Percentiles rank a stretch among this genome's conserved stretches.
These are phyloP conservation scores for Crocodylus rhombifer DNA, from an alignment of 2,797 vertebrate species.

Conservation along the genomic window DNA sequence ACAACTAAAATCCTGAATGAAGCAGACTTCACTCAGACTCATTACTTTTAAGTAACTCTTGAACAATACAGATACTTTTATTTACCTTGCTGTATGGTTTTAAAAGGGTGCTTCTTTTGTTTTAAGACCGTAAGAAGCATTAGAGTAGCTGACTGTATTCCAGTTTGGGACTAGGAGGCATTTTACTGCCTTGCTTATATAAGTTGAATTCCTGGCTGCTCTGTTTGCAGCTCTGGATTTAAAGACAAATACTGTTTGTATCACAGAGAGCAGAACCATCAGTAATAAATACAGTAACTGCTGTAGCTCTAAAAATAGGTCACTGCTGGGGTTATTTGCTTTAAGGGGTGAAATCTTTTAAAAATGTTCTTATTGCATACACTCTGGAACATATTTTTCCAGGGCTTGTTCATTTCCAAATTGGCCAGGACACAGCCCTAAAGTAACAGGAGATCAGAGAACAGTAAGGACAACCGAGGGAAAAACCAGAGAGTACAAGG, in stretches of 20 bases:
- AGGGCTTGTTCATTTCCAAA: conserved; percentile 6
- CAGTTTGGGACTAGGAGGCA: not conserved
- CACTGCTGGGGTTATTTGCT: conserved; percentile 11
- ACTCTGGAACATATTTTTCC: conserved; percentile 1
- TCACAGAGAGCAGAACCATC: not conserved
- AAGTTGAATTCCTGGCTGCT: not conserved
- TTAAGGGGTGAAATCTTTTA: conserved; percentile 1
- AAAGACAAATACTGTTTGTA: not conserved
- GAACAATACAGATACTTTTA: not conserved
- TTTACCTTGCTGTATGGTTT: not conserved
- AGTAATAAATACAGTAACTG: not conserved
- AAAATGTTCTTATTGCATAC: not conserved
- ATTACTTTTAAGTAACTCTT: not conserved
- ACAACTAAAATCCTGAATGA: accelerated
- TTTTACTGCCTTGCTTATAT: accelerated
- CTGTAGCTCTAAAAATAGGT: conserved; percentile 5
- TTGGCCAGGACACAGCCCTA: not conserved
- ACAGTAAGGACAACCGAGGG: accelerated
- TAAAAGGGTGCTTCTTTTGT: accelerated
- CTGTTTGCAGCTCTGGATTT: not conserved
- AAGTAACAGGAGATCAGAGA: conserved; percentile 11
- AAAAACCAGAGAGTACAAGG: conserved; percentile 10
- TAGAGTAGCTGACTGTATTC: not conserved
- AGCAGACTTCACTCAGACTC: not conserved
- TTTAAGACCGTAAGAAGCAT: not conserved